Evolutionary conservation across 2,888 invertebrate genomes (phyloP).

Genomic region (Tetheella fluctuosa): DNA sequence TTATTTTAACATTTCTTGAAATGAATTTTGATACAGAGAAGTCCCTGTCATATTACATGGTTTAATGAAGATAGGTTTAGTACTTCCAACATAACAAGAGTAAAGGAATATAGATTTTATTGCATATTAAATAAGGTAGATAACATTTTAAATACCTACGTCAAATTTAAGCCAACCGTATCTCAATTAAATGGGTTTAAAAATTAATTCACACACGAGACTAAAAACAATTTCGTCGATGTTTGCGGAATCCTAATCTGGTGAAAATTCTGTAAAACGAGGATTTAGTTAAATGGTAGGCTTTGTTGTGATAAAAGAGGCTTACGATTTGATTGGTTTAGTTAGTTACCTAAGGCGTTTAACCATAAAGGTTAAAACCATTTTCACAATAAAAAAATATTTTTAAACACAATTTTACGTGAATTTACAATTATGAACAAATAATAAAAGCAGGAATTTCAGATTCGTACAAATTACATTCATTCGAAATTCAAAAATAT

Average conservation of each 20-base stretch:
- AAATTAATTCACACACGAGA: background rate
- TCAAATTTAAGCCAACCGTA: too few species aligned
- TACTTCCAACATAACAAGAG: too few species aligned
- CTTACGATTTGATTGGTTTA: slow-evolving; percentile 30
- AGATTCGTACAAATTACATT: background rate
- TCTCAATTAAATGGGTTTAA: background rate
- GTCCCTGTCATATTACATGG: too few species aligned
- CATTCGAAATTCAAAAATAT: background rate
- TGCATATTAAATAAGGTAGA: background rate
- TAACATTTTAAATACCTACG: background rate
- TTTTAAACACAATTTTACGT: background rate
- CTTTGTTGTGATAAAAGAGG: slow-evolving; percentile 42
- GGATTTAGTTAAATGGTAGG: slow-evolving; percentile 31
- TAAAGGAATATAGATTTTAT: too few species aligned
- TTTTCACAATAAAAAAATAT: background rate
- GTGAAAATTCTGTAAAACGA: slow-evolving; percentile 41
- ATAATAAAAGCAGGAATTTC: background rate
- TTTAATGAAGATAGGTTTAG: too few species aligned
- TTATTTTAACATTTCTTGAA: too few species aligned
- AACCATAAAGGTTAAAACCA: background rate
- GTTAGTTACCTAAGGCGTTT: background rate
- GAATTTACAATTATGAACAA: background rate
- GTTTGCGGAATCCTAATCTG: slow-evolving; percentile 31
- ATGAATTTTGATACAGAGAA: too few species aligned
- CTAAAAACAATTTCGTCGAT: slow-evolving; percentile 23